Evolutionary conservation across 2,797 vertebrate species (phyloP), one percentile per base, ranked within the genome.

Genomic region (Sebastes iracundus): DNA sequence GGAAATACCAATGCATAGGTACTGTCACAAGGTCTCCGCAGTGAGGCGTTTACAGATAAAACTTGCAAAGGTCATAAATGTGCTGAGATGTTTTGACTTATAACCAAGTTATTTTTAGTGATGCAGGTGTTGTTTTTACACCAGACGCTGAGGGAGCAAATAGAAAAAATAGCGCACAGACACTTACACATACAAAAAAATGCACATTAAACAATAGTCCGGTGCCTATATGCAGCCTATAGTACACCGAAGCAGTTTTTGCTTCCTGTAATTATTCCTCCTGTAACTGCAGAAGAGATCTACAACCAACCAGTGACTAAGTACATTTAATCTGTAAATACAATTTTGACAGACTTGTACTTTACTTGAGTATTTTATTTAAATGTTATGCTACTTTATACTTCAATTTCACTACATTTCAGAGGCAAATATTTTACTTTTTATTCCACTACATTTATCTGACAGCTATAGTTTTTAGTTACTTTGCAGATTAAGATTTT

Each of bases 1-100:
- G 98, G 66, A 99, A 97, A 96, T 99, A 99, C 91, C 98, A 99
- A 7, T 99, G 99, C 87, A 91, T 92, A 38, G 98, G 99, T 99
- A 96, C 92, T 28, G 58, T 97, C 94, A 92, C 53, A 33, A 32
- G 42, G 22, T 42, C 46, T 67, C 67, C 52, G 11, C 23, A 32
- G 22, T 16, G 61, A 72, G 35, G 64, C 13, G 56, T 73, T 75
- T 10, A 55, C 30, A 65, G 10, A 67, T 25, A 33, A 59, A 69
- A 63, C 32, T 32, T 32, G 12, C 27, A 74, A 79, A 46, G 70
- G 68, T 73, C 65, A 64, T 11, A 55, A 18, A 72, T 52, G 35
- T 55, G 61, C 49, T 61, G 18, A 72, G n/a, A 63, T 62, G 49
- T 63, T 79, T 2, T 65, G 66, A 62, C 20, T 73, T 20, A n/a